Conservation (phyloP, 1,140 invertebrate species). For the Papilio helenus region DNA sequence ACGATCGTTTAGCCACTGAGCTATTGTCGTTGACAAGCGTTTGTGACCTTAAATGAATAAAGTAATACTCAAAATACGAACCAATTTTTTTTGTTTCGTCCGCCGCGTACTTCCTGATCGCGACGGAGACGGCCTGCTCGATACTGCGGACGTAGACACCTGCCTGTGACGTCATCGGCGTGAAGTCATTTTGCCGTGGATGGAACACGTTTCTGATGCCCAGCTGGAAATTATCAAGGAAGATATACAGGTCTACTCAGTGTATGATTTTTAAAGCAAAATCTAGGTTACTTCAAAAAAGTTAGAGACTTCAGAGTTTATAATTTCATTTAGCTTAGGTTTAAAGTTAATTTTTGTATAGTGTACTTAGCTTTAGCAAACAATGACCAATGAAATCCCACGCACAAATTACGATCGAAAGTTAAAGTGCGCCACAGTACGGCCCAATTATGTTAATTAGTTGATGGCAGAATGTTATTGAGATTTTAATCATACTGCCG, state of each 20-base stretch:
- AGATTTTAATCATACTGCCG: slow-evolving; percentile 7
- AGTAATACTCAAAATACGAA: not conserved
- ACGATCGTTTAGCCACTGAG: not conserved
- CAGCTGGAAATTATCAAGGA: slow-evolving; percentile 81
- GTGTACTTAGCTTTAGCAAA: not conserved
- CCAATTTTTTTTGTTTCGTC: slow-evolving; percentile 58
- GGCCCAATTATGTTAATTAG: slow-evolving; percentile 9
- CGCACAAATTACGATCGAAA: not conserved
- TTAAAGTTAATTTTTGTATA: not conserved
- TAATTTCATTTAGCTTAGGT: not conserved
- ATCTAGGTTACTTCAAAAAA: too few relatives aligned
- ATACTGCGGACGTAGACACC: slow-evolving; percentile 91
- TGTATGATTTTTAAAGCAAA: too few relatives aligned
- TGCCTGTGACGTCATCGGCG: slow-evolving; percentile 88
- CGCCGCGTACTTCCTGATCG: slow-evolving; percentile 88
- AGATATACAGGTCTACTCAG: not conserved
- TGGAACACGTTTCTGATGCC: slow-evolving; percentile 90
- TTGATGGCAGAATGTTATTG: not conserved
- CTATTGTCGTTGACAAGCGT: not conserved
- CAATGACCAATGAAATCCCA: not conserved
- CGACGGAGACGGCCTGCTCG: slow-evolving; percentile 91
- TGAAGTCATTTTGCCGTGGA: slow-evolving; percentile 88
- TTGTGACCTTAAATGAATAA: not conserved
- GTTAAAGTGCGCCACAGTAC: not conserved
- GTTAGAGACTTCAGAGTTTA: not conserved